phyloP scores from a whole-genome alignment of 2,888 invertebrate species.

The Thymelicus acteon region DNA sequence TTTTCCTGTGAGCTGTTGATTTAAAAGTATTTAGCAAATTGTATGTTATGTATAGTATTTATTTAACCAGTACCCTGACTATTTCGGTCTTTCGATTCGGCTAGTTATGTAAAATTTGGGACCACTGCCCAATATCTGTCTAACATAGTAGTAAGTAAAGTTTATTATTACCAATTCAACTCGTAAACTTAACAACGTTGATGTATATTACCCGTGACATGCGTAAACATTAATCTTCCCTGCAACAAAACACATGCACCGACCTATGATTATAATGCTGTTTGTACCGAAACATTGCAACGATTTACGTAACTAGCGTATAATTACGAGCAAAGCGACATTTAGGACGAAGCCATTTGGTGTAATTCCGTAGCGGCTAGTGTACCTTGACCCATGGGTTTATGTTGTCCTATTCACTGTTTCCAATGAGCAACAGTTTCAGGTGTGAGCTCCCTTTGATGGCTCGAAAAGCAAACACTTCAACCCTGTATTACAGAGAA shows the following conservation, averaged over 20 bases:
- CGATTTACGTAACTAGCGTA: constrained; percentile 10
- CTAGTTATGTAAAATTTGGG: not conserved
- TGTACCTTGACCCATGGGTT: constrained; percentile 15
- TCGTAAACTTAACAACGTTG: not conserved
- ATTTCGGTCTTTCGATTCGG: not conserved
- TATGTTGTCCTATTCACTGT: too few relatives aligned
- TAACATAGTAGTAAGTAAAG: not conserved
- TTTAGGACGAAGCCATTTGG: constrained; percentile 40
- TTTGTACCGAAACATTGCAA: constrained; percentile 1
- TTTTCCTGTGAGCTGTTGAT: too few relatives aligned
- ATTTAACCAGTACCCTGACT: not conserved
- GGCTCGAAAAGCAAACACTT: too few relatives aligned
- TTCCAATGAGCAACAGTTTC: too few relatives aligned
- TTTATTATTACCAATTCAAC: not conserved
- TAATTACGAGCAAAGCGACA: constrained; percentile 35
- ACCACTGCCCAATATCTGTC: not conserved
- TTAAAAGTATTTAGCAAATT: too few relatives aligned
- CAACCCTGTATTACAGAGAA: too few relatives aligned
- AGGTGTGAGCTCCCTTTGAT: too few relatives aligned
- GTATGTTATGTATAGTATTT: too few relatives aligned
- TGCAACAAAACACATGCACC: constrained; percentile 4
- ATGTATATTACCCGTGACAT: constrained; percentile 6
- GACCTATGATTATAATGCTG: constrained; percentile 3
- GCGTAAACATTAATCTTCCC: constrained; percentile 1
- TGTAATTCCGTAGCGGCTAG: constrained; percentile 31